Percentiles rank a stretch among this genome's conserved stretches.
Conservation (phyloP, 1,140 invertebrate genomes). For the Achatina immaculata region DNA sequence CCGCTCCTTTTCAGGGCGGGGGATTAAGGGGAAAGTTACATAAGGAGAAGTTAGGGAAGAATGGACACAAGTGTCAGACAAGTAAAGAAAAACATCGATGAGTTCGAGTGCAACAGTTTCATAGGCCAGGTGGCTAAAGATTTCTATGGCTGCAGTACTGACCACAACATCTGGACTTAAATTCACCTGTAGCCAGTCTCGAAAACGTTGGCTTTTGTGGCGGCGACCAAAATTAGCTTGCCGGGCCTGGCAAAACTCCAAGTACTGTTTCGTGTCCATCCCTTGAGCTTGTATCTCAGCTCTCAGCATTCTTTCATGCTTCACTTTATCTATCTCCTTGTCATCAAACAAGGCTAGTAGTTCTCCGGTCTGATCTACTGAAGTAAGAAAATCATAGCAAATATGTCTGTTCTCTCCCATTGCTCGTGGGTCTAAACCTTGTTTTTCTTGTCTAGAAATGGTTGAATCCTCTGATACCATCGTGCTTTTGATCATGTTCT, state of each 20-base stretch:
- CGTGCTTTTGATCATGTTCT: slow-evolving; percentile 45
- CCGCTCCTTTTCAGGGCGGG: too few relatives aligned
- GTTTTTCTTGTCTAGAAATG: background rate
- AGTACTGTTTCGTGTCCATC: slow-evolving; percentile 65
- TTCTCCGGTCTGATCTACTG: slow-evolving; percentile 63
- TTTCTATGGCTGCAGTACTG: slow-evolving; percentile 69
- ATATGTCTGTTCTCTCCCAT: slow-evolving; percentile 56
- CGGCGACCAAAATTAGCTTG: slow-evolving; percentile 63
- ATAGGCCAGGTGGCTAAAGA: slow-evolving; percentile 78
- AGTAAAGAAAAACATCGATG: too few relatives aligned
- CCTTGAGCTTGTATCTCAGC: slow-evolving; percentile 60
- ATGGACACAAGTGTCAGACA: too few relatives aligned
- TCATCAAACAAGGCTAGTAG: slow-evolving; percentile 62
- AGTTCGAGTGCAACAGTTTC: slow-evolving; percentile 79
- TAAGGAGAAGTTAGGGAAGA: too few relatives aligned
- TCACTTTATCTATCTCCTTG: slow-evolving; percentile 62
- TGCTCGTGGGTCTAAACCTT: background rate
- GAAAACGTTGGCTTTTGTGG: slow-evolving; percentile 71
- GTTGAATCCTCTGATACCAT: slow-evolving; percentile 43
- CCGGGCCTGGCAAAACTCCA: slow-evolving; percentile 72
- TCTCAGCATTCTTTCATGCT: slow-evolving; percentile 61
- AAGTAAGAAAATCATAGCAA: slow-evolving; percentile 63
- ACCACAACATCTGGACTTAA: slow-evolving; percentile 68
- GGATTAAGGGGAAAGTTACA: too few relatives aligned
- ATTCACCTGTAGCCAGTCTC: slow-evolving; percentile 73